Evolutionary conservation across 2,113 vertebrate species (phyloP), one percentile per base, ranked within the genome.

Genomic region (Cephalophus harveyi): DNA sequence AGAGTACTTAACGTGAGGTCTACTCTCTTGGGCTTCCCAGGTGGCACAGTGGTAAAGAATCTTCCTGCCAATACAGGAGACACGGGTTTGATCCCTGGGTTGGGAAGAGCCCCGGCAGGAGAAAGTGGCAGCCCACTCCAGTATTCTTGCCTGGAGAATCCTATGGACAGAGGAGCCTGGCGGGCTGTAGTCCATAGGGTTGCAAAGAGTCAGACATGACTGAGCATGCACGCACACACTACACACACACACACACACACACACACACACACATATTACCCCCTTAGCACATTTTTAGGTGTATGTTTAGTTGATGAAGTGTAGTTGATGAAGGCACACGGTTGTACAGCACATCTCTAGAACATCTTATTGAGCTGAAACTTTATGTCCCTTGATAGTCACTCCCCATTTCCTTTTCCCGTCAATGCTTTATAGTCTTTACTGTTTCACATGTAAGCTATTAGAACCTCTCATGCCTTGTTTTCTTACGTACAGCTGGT

Each of bases 241-340:
- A 36, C 7, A 36, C 33, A 64, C 30, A 64, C 17, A 36, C 62
- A n/a, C 64, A 36, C 16, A 8, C 7, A n/a, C 62, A 16, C 62
- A n/a, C 33, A 33, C 30, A 17, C 62, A 64, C 17, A 40, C 64
- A 21, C n/a, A 12, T 2, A 8, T 5, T 30, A 0, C 46, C 16
- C 7, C 11, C 40, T 25, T 19, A 5, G 27, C 28, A 25, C 7
- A 6, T 1, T 50, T 83, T 43, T 8, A 67, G 81, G 62, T n/a
- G 11, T 46, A 0, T 3, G 9, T 1, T 7, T n/a, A n/a, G n/a
- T n/a, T n/a, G n/a, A n/a, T n/a, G n/a, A n/a, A 6, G 19, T 54
- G 3, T 16, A 3, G 13, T 11, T 33, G 76, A 25, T 27, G 30
- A 7, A 4, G 62, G 60, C 21, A 5, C 46, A 6, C 9, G 6